phyloP scores from a whole-genome alignment of 2,113 vertebrate genomes.

The Elgaria multicarinata region DNA sequence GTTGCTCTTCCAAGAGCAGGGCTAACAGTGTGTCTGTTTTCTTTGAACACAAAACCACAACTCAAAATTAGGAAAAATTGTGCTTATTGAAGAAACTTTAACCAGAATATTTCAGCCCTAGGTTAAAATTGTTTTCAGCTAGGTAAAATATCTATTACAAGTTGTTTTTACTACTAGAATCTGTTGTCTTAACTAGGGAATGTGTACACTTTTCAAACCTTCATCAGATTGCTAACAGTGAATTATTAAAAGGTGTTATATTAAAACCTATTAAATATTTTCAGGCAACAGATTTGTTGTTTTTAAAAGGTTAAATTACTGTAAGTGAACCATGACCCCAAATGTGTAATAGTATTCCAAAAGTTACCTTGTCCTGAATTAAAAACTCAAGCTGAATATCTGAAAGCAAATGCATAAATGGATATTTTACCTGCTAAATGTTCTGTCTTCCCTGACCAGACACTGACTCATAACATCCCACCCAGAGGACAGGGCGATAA shows the following conservation, averaged over 20 bases:
- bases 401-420: slow-evolving; percentile 56
- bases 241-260: neutral
- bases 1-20: neutral
- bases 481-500: slow-evolving; percentile 40
- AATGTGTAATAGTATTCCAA: slow-evolving; percentile 47
- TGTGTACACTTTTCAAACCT: neutral
- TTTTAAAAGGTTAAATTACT: neutral
- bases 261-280: slow-evolving; percentile 27
- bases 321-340: slow-evolving; percentile 30
- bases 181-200: neutral
- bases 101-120: neutral
- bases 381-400: slow-evolving; percentile 45
- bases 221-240: neutral
- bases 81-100: slow-evolving; percentile 13
- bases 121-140: slow-evolving; percentile 27
- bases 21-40: neutral
- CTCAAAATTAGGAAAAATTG: neutral
- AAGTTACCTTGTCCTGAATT: slow-evolving; percentile 33
- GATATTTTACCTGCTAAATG: slow-evolving; percentile 52
- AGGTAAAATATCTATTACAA: neutral
- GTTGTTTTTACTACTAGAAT: neutral
- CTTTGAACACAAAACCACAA: slow-evolving; percentile 8
- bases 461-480: slow-evolving; percentile 47
- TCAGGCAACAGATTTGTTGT: slow-evolving; percentile 11
- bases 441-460: slow-evolving; percentile 53